Conservation (phyloP, 2,797 vertebrate genomes). For the Melanotaenia maccullochi region DNA sequence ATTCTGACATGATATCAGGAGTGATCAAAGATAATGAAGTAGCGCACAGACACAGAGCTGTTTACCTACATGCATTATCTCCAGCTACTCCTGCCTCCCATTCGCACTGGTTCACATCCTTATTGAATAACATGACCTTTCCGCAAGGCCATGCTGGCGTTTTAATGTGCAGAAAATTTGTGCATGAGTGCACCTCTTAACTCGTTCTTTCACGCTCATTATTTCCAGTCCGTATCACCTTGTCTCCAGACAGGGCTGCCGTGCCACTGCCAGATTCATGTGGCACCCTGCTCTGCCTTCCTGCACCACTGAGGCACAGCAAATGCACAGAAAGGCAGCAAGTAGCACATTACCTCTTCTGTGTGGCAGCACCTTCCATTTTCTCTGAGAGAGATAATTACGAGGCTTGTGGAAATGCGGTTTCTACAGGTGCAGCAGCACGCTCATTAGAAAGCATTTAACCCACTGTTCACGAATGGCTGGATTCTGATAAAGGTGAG, state of each 20-base stretch:
- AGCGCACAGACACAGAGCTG: slow-evolving; percentile 64
- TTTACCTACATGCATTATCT: slow-evolving; percentile 73
- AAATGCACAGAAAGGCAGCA: slow-evolving; percentile 23
- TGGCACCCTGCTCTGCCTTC: slow-evolving; percentile 54
- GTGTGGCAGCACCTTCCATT: slow-evolving; percentile 48
- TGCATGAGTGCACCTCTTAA: slow-evolving; percentile 82
- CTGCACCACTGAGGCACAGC: slow-evolving; percentile 53
- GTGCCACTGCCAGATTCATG: slow-evolving; percentile 66
- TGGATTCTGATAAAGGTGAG: slow-evolving; percentile 43
- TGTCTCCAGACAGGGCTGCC: slow-evolving; percentile 74
- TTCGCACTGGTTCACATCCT: slow-evolving; percentile 73
- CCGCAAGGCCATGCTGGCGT: slow-evolving; percentile 73
- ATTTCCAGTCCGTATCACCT: slow-evolving; percentile 83
- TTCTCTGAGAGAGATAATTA: slow-evolving; percentile 57
- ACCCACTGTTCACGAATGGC: slow-evolving; percentile 43
- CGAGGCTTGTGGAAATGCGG: slow-evolving; percentile 31
- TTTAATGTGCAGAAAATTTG: slow-evolving; percentile 80
- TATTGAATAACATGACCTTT: slow-evolving; percentile 85
- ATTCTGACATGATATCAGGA: slow-evolving; percentile 71
- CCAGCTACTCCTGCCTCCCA: slow-evolving; percentile 59
- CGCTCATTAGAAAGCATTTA: slow-evolving; percentile 53
- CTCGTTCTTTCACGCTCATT: slow-evolving; percentile 81
- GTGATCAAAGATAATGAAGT: slow-evolving; percentile 80
- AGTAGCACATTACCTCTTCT: slow-evolving; percentile 27
- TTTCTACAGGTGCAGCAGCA: slow-evolving; percentile 31